Conservation (phyloP, 2,888 invertebrate genomes). For the Scelioninae gen. 1 region DNA sequence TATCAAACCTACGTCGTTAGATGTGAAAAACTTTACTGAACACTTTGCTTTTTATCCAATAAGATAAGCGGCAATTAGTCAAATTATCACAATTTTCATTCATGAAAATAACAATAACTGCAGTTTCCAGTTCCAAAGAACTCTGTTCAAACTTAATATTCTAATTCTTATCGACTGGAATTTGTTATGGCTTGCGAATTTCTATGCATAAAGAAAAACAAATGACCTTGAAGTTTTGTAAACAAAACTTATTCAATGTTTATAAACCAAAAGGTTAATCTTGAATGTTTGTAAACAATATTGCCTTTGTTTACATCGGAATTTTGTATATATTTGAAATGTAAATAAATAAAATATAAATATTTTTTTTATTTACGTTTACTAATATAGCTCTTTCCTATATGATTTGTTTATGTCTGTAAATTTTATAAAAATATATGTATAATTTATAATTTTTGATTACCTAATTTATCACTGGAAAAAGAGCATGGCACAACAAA, state of each 20-base stretch:
- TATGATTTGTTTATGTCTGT: not conserved
- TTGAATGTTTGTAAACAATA: too few species aligned
- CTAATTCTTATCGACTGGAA: too few species aligned
- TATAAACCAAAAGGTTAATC: not conserved
- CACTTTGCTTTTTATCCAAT: constrained; percentile 33
- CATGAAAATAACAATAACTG: not conserved
- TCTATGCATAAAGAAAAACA: too few species aligned
- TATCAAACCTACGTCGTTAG: constrained; percentile 45
- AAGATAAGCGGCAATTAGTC: constrained; percentile 59
- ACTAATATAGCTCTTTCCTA: too few species aligned
- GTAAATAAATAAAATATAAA: too few species aligned
- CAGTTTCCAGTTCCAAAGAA: not conserved
- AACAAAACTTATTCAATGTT: not conserved
- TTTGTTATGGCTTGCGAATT: too few species aligned
- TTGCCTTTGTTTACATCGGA: too few species aligned
- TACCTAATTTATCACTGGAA: constrained; percentile 66
- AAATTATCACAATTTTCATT: constrained; percentile 7
- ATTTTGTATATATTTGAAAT: too few species aligned
- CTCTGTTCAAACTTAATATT: too few species aligned
- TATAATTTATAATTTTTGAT: constrained; percentile 60
- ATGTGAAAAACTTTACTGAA: constrained; percentile 14
- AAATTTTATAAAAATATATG: constrained; percentile 1
- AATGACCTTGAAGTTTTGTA: too few species aligned
- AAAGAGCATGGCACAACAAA: constrained; percentile 48
- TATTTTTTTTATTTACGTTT: too few species aligned